Percentiles rank a stretch among this genome's conserved stretches.
Conservation (phyloP, 2,113 vertebrate species). For the Aldabrachelys gigantea region DNA sequence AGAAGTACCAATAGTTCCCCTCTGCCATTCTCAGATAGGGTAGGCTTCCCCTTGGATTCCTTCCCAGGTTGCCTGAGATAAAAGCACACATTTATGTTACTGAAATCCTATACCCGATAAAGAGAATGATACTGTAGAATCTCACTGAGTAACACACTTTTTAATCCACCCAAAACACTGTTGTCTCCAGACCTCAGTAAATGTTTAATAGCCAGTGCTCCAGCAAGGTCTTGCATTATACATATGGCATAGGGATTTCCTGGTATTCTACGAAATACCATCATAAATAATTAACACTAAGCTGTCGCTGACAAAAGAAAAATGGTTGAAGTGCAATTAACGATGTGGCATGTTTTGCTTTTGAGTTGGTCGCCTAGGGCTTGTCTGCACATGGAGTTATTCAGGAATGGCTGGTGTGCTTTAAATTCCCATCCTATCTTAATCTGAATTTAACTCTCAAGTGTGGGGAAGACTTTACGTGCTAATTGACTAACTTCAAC, state of each 20-base stretch:
- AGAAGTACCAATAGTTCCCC: background rate
- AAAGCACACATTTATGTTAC: background rate
- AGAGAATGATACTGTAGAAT: background rate
- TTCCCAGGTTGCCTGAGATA: background rate
- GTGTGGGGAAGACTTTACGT: background rate
- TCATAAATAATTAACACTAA: accelerated
- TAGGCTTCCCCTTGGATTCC: background rate
- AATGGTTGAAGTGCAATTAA: background rate
- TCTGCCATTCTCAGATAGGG: accelerated
- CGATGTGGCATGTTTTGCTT: background rate
- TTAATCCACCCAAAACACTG: background rate
- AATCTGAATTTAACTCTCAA: background rate
- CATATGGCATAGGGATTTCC: background rate
- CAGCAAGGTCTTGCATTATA: background rate
- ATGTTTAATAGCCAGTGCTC: accelerated
- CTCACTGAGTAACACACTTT: background rate
- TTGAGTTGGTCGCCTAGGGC: background rate
- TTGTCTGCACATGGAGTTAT: background rate
- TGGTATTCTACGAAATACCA: accelerated
- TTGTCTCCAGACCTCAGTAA: accelerated
- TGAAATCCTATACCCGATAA: background rate
- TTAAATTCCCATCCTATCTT: background rate
- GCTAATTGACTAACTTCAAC: background rate
- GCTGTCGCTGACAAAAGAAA: background rate
- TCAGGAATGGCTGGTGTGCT: background rate